phyloP scores from a whole-genome alignment of 2,797 vertebrate genomes.

The Gymnoscopelus braueri region DNA sequence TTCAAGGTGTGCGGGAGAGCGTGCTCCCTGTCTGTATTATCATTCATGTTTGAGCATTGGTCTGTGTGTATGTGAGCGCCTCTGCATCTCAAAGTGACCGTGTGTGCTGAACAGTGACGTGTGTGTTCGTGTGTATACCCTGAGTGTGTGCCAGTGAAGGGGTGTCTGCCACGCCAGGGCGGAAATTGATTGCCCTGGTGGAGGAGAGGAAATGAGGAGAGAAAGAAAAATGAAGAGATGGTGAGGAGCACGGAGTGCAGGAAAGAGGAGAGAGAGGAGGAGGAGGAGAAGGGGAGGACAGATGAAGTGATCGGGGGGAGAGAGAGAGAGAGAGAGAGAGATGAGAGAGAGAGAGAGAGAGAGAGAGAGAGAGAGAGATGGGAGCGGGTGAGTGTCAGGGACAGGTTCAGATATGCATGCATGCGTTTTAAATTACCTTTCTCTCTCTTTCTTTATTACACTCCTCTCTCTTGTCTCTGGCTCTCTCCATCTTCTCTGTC shows the following conservation, averaged over 20 bases:
- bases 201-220: conserved; percentile 79
- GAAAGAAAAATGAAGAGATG: conserved; percentile 78
- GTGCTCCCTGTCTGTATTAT: conserved; percentile 30
- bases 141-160: conserved; percentile 27
- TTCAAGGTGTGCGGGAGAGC: not conserved
- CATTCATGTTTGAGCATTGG: conserved; percentile 43
- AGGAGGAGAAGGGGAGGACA: conserved; percentile 13
- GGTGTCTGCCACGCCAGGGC: conserved; percentile 65
- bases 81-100: not conserved
- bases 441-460: not conserved
- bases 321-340: conserved; percentile 43
- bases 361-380: not conserved
- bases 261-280: conserved; percentile 30
- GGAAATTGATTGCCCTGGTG: conserved; percentile 77
- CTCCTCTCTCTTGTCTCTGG: not conserved
- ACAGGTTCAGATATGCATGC: too few relatives aligned
- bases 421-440: not conserved
- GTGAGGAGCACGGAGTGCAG: conserved; percentile 40
- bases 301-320: not conserved
- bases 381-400: not conserved
- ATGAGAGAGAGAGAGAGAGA: not conserved
- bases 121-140: conserved; percentile 5
- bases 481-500: not conserved
- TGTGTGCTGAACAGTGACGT: not conserved
- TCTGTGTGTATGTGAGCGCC: not conserved